A percentile compares a stretch with the other conserved stretches of the same genome.
Evolutionary conservation across 2,113 vertebrate species (phyloP).

Genomic region (Macrotus californicus): DNA sequence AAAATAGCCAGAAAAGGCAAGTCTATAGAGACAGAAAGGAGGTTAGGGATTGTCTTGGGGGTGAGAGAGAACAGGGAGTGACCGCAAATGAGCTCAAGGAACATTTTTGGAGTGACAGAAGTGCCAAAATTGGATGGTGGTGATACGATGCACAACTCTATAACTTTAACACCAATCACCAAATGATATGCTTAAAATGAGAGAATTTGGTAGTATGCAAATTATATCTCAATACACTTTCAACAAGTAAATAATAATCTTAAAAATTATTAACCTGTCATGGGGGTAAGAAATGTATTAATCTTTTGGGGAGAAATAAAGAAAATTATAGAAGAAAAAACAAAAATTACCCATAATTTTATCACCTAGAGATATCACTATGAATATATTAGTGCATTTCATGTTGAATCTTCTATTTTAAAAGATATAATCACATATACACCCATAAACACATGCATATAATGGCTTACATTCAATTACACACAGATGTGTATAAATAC

Average conservation of each 20-base stretch:
- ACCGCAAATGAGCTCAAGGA: not conserved
- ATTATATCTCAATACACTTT: not conserved
- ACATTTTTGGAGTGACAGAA: not conserved
- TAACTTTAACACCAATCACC: not conserved
- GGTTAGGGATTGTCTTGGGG: not conserved
- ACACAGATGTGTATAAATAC: not conserved
- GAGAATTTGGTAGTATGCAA: not conserved
- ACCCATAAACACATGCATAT: not conserved
- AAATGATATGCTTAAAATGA: not conserved
- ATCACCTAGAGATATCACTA: not conserved
- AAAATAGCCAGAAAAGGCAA: no score
- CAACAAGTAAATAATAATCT: not conserved
- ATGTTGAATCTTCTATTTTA: conserved; percentile 27
- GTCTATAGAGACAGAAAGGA: not conserved
- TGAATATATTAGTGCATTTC: not conserved
- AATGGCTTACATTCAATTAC: not conserved
- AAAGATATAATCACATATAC: not conserved
- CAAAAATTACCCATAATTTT: not conserved
- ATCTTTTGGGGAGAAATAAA: not conserved
- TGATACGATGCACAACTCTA: not conserved
- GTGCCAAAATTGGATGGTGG: not conserved
- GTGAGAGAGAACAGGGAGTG: not conserved
- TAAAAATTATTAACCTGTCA: not conserved
- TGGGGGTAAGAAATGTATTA: not conserved
- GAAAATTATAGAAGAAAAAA: not conserved